Conservation (phyloP, 92 coral and sea anemone species). For the Paragorgia papillata region DNA sequence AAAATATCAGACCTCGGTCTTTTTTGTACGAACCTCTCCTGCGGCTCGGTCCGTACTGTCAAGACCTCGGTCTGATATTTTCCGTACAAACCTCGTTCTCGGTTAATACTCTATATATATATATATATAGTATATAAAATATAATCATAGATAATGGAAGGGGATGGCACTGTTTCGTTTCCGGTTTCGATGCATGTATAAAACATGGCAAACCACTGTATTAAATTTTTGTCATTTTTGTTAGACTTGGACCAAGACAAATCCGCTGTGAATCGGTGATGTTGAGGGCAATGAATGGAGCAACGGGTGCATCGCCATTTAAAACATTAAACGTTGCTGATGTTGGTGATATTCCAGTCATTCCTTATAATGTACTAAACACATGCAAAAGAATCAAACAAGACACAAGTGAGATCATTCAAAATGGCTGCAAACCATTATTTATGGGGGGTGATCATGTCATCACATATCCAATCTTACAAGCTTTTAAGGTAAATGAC, state of each 20-base stretch:
- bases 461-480: constrained; percentile 77
- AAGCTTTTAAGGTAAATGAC: constrained; percentile 84
- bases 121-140: not conserved
- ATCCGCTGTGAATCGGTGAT: constrained; percentile 82
- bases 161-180: too few species aligned
- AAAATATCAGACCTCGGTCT: too few species aligned
- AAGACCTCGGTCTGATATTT: too few species aligned
- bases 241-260: constrained; percentile 86
- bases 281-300: constrained; percentile 77
- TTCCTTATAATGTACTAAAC: constrained; percentile 66
- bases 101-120: too few species aligned
- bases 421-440: constrained; percentile 76
- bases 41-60: too few species aligned
- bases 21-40: too few species aligned
- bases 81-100: too few species aligned
- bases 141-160: too few species aligned
- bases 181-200: too few species aligned
- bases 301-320: constrained; percentile 88
- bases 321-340: constrained; percentile 89
- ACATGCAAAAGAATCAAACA: constrained; percentile 64
- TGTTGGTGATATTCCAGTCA: constrained; percentile 88
- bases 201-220: too few species aligned
- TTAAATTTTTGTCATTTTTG: too few species aligned
- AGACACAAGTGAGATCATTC: constrained; percentile 57
- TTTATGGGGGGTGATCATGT: constrained; percentile 87